A percentile compares a stretch with the other conserved stretches of the same genome.
These are phyloP conservation scores for Elanoides forficatus DNA, from an alignment of 2,113 vertebrate species.

Conservation along the genomic window DNA sequence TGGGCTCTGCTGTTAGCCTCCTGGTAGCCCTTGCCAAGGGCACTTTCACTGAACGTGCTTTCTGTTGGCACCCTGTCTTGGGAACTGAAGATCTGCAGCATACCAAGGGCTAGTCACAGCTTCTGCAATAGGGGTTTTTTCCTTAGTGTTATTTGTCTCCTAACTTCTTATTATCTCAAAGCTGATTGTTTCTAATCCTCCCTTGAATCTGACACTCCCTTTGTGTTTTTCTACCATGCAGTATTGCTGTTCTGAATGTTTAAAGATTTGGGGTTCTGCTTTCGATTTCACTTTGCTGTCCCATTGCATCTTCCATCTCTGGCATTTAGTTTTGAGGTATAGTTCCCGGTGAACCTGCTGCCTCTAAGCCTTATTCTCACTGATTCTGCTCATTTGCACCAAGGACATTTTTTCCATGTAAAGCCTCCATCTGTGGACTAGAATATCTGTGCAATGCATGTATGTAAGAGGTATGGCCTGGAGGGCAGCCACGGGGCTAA, in stretches of 20 bases:
- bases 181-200: not conserved
- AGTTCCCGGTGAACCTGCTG: not conserved
- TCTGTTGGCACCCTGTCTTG: not conserved
- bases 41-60: not conserved
- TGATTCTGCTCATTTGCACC: not conserved
- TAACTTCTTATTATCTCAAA: not conserved
- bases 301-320: not conserved
- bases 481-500: not conserved
- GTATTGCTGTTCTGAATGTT: not conserved
- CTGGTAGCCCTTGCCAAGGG: not conserved
- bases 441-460: not conserved
- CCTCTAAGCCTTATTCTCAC: not conserved
- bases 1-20: not conserved
- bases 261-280: not conserved
- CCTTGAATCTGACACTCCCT: not conserved
- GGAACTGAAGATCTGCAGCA: not conserved
- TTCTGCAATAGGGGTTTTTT: not conserved
- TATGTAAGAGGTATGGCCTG: not conserved
- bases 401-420: not conserved
- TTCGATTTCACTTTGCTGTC: not conserved
- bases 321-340: not conserved
- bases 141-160: not conserved
- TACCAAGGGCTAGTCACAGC: not conserved
- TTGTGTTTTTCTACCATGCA: not conserved
- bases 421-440: not conserved